Percentiles rank a stretch among this genome's conserved stretches.
phyloP scores from a whole-genome alignment of 2,797 vertebrate genomes.

The Falco novaeseelandiae region DNA sequence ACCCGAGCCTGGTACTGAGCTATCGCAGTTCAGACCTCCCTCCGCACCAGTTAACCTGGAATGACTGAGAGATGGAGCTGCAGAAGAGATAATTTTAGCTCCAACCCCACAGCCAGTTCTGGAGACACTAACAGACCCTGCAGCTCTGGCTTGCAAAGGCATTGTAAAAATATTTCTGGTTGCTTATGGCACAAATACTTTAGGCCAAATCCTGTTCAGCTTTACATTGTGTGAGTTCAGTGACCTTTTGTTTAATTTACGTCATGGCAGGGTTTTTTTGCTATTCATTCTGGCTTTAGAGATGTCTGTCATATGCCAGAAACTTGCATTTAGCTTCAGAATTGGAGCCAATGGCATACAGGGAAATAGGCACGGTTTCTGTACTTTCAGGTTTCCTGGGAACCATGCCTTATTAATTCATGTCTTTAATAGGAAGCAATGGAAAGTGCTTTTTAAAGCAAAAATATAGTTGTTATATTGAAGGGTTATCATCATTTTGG shows the following conservation, averaged over 20 bases:
- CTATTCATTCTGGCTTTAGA: not conserved
- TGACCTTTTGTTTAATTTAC: slow-evolving; percentile 32
- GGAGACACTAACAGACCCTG: not conserved
- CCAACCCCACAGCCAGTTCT: not conserved
- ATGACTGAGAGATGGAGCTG: not conserved
- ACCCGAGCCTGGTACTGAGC: not conserved
- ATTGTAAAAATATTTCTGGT: not conserved
- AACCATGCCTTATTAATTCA: slow-evolving; percentile 59
- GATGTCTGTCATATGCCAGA: slow-evolving; percentile 2
- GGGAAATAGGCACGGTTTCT: slow-evolving; percentile 16
- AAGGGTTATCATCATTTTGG: slow-evolving; percentile 43
- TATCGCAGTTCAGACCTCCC: not conserved
- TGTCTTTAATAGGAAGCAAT: slow-evolving; percentile 24
- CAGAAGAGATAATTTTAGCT: not conserved
- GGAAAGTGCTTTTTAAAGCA: slow-evolving; percentile 56
- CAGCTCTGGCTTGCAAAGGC: not conserved
- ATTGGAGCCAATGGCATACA: not conserved
- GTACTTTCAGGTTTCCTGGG: slow-evolving; percentile 59
- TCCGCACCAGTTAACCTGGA: not conserved
- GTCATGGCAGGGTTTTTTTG: not conserved
- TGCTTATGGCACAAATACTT: not conserved
- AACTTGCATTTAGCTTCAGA: not conserved
- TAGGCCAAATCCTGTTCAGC: not conserved
- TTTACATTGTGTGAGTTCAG: slow-evolving; percentile 3
- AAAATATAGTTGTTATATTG: slow-evolving; percentile 62